phyloP scores from a whole-genome alignment of 2,797 vertebrate genomes.

The Cetoscarus ocellatus region DNA sequence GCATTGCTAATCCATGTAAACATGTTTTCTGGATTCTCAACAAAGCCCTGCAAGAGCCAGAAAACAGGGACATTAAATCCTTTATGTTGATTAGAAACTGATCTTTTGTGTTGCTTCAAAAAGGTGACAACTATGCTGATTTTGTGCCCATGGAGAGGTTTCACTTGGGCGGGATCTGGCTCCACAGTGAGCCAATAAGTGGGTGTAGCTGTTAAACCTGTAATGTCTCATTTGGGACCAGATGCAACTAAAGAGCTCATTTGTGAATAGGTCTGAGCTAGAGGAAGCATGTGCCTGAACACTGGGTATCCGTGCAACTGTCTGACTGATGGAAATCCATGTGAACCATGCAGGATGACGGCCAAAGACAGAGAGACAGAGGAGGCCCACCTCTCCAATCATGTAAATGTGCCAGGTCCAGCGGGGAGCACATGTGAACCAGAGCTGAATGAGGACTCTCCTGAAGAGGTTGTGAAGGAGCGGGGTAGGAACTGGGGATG shows the following conservation, averaged over 20 bases:
- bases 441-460: conserved; percentile 28
- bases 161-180: conserved; percentile 49
- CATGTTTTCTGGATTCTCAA: conserved; percentile 6
- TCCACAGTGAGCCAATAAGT: conserved; percentile 23
- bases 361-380: conserved; percentile 65
- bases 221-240: conserved; percentile 30
- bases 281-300: conserved; percentile 67
- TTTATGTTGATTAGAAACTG: conserved; percentile 33
- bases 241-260: conserved; percentile 23
- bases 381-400: conserved; percentile 62
- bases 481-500: conserved; percentile 89
- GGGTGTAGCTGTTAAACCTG: conserved; percentile 68
- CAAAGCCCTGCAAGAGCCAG: background rate
- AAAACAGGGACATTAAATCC: conserved; percentile 17
- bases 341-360: conserved; percentile 78
- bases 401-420: conserved; percentile 8
- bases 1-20: background rate
- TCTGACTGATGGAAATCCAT: conserved; percentile 52
- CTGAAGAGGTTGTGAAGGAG: conserved; percentile 67
- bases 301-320: conserved; percentile 57
- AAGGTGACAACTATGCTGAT: conserved; percentile 38
- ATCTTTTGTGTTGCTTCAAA: conserved; percentile 36
- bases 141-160: conserved; percentile 35
- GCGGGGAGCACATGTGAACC: conserved; percentile 5
- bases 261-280: conserved; percentile 15